phyloP scores from a whole-genome alignment of 2,113 vertebrate genomes.

The Laticauda laticaudata region DNA sequence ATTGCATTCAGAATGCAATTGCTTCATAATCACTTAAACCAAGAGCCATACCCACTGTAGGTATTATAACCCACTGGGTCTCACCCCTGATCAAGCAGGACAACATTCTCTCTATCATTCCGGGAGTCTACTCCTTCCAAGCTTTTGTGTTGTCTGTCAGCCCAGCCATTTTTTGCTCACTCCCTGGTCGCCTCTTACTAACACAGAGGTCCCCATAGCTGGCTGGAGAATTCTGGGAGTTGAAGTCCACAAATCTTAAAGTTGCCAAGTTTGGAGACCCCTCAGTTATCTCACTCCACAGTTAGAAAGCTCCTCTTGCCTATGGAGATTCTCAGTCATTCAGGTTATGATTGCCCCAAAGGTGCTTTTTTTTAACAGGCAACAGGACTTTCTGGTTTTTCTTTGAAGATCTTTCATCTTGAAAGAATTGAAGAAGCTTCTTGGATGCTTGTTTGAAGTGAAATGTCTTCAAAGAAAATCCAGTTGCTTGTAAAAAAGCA shows the following conservation, averaged over 20 bases:
- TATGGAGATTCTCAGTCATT: too few species aligned
- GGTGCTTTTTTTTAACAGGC: too few species aligned
- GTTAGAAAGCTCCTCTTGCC: not conserved
- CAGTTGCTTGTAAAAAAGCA: too few species aligned
- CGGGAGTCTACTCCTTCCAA: not conserved
- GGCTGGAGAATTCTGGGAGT: too few species aligned
- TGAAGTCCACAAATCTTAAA: too few species aligned
- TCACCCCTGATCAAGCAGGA: not conserved
- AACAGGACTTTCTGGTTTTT: too few species aligned
- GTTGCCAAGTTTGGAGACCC: too few species aligned
- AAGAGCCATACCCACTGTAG: not conserved
- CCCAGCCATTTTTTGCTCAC: not conserved
- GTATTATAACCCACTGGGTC: not conserved
- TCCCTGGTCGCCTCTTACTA: not conserved
- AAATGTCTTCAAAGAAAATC: too few species aligned
- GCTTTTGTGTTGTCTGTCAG: not conserved
- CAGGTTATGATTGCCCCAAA: too few species aligned
- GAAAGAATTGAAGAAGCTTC: too few species aligned
- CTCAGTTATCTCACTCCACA: not conserved
- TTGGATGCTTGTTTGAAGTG: too few species aligned
- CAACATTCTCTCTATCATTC: not conserved
- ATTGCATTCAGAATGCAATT: not conserved
- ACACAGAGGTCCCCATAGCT: not conserved
- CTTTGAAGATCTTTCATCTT: too few species aligned
- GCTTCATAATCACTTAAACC: not conserved